A percentile compares a stretch with the other conserved stretches of the same genome.
These are phyloP conservation scores for Iphiclides podalirius DNA, from an alignment of 2,888 invertebrate species.

Conservation along the genomic window DNA sequence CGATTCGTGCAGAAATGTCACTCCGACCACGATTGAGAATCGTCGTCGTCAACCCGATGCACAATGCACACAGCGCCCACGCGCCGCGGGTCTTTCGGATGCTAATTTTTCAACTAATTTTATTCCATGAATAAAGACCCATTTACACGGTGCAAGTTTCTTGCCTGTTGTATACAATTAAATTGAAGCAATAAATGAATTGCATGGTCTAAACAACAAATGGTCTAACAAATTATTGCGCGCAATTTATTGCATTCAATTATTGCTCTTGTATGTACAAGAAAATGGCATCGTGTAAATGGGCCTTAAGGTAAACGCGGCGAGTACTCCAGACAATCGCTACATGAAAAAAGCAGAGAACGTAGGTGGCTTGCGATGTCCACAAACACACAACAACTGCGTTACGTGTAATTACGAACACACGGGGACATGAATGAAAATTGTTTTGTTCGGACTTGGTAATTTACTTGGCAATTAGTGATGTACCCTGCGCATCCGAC, in stretches of 20 bases:
- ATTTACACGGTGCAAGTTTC: too few relatives aligned
- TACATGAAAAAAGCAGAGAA: neutral
- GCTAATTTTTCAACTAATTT: constrained; percentile 6
- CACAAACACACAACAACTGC: neutral
- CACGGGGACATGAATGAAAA: constrained; percentile 6
- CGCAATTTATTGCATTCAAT: too few relatives aligned
- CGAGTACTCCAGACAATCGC: too few relatives aligned
- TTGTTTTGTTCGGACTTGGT: constrained; percentile 6
- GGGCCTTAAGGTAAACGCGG: too few relatives aligned
- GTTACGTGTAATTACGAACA: constrained; percentile 2
- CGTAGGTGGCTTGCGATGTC: neutral
- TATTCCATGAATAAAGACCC: constrained; percentile 4
- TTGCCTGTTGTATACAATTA: too few relatives aligned
- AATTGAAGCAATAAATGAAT: too few relatives aligned
- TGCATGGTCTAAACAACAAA: too few relatives aligned
- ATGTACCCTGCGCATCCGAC: constrained; percentile 1
- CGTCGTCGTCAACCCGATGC: constrained; percentile 10
- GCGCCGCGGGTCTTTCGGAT: neutral
- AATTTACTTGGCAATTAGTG: constrained; percentile 9
- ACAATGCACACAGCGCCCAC: neutral
- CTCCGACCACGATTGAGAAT: constrained; percentile 3
- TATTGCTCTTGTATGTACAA: too few relatives aligned
- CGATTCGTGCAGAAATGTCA: constrained; percentile 5
- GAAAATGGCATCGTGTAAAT: too few relatives aligned
- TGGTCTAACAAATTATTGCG: too few relatives aligned